These are phyloP conservation scores for Semnornis frantzii DNA, from an alignment of 2,113 vertebrate species.

Conservation along the genomic window DNA sequence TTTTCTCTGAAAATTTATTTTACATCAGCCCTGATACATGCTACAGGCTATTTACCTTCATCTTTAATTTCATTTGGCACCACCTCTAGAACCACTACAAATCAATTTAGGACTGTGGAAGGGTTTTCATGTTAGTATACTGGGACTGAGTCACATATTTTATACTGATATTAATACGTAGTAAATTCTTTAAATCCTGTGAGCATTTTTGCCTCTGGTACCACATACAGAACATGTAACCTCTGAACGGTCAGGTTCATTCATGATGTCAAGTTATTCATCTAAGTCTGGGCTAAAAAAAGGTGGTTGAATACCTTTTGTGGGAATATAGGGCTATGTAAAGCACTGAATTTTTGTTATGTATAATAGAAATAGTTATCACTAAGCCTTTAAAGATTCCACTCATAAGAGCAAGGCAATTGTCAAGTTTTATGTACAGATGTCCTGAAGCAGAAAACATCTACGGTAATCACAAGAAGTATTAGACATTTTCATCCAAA, in stretches of 20 bases:
- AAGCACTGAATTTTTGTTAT: not conserved
- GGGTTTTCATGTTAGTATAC: not conserved
- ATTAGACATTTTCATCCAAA: not conserved
- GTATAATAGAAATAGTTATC: not conserved
- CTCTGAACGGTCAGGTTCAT: not conserved
- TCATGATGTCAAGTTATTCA: not conserved
- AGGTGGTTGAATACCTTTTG: not conserved
- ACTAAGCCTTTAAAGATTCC: not conserved
- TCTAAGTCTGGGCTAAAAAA: not conserved
- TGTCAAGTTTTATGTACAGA: not conserved
- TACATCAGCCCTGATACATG: not conserved
- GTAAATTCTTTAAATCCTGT: not conserved
- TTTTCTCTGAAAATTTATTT: conserved; percentile 5
- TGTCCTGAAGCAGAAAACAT: not conserved
- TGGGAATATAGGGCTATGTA: not conserved
- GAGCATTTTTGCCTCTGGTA: not conserved
- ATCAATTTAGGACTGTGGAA: not conserved
- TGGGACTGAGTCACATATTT: not conserved
- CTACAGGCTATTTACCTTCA: not conserved
- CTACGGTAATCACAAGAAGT: not conserved
- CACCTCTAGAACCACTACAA: not conserved
- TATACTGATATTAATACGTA: not conserved
- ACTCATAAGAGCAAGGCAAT: not conserved
- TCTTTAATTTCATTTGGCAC: conserved; percentile 17
- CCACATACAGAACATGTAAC: not conserved